Percentiles rank a stretch among this genome's conserved stretches.
phyloP scores from a whole-genome alignment of 2,113 vertebrate genomes.

The Gallinago media region DNA sequence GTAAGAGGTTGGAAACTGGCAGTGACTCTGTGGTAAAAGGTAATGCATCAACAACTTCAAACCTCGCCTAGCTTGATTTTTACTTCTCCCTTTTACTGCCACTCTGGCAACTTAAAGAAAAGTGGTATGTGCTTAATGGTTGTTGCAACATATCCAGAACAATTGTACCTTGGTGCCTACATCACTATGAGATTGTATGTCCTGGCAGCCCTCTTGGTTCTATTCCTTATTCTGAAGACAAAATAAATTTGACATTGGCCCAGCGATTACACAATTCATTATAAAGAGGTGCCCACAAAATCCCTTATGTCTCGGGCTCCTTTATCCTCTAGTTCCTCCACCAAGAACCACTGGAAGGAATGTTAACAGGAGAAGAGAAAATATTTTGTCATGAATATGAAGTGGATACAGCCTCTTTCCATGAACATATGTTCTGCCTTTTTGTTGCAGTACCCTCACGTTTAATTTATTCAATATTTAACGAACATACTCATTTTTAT shows the following conservation, averaged over 20 bases:
- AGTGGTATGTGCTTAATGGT: not conserved
- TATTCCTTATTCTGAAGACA: not conserved
- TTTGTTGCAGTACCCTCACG: fast-evolving
- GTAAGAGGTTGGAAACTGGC: not conserved
- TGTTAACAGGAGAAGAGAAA: not conserved
- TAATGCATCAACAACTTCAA: not conserved
- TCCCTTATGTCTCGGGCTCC: not conserved
- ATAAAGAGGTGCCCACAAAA: not conserved
- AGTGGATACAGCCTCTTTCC: not conserved
- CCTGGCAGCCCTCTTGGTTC: not conserved
- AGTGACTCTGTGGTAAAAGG: not conserved
- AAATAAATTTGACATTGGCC: not conserved
- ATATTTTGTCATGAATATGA: not conserved
- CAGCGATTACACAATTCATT: not conserved
- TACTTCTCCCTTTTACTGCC: not conserved
- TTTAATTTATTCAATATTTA: conserved; percentile 22
- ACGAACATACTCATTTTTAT: not conserved
- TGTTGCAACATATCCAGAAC: not conserved
- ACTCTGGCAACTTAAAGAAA: not conserved
- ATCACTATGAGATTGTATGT: not conserved
- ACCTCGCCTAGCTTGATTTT: not conserved
- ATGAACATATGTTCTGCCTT: not conserved
- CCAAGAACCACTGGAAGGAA: not conserved
- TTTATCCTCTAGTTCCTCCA: not conserved
- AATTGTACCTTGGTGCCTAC: not conserved